These are phyloP conservation scores for Zaprionus ornatus DNA, from an alignment of 1,140 invertebrate genomes.

Conservation along the genomic window DNA sequence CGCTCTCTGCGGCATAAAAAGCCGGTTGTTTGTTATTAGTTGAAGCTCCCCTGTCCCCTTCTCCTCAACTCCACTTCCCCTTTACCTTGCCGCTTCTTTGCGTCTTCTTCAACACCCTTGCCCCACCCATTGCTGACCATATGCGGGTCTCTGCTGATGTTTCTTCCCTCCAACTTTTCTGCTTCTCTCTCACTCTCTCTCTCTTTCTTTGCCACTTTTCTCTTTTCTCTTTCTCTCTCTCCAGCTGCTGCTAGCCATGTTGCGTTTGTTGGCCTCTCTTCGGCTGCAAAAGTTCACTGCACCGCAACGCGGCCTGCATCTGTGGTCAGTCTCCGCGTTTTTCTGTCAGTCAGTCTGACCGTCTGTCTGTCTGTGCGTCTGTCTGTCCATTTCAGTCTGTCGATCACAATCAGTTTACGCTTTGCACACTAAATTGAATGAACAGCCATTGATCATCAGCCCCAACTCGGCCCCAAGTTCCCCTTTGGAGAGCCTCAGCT, in stretches of 20 bases:
- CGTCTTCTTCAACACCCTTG: neutral
- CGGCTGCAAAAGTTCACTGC: conserved; percentile 37
- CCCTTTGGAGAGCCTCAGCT: neutral
- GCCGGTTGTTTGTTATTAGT: conserved; percentile 81
- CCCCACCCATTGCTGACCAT: conserved; percentile 49
- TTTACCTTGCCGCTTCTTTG: neutral
- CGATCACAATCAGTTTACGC: conserved; percentile 78
- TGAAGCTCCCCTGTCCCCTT: conserved; percentile 11
- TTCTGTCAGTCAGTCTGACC: neutral
- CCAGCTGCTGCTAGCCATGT: conserved; percentile 45
- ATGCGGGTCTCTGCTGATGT: conserved; percentile 35
- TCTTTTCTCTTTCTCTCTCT: neutral
- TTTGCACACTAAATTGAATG: conserved; percentile 76
- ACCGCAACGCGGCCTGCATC: conserved; percentile 45
- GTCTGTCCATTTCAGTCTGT: conserved; percentile 42
- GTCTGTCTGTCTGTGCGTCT: conserved; percentile 16
- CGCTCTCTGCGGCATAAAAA: conserved; percentile 42
- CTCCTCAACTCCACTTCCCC: neutral
- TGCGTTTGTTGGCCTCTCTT: conserved; percentile 75
- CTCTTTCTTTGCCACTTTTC: neutral
- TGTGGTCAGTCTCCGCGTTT: conserved; percentile 49
- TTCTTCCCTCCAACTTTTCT: neutral
- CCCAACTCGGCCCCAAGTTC: conserved; percentile 13
- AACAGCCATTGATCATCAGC: conserved; percentile 66
- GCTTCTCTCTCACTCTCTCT: neutral